Conservation (phyloP, 2,113 vertebrate genomes). For the Pipra filicauda region DNA sequence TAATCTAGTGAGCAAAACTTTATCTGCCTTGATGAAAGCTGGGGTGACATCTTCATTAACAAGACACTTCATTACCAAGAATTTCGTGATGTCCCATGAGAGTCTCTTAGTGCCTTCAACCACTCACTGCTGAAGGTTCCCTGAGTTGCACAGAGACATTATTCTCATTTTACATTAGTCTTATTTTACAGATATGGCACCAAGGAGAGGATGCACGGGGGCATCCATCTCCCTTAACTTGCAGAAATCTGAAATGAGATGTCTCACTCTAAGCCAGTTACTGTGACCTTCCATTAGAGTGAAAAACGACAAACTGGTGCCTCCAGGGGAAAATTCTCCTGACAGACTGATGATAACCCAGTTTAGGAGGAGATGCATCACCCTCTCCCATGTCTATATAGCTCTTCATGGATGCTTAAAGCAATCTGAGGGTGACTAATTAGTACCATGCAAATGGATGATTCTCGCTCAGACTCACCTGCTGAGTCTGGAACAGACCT, state of each 20-base stretch:
- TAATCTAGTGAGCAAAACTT: neutral
- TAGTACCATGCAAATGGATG: neutral
- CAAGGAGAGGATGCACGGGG: neutral
- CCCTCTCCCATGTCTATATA: neutral
- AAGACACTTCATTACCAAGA: neutral
- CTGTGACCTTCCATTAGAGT: neutral
- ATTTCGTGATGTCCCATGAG: neutral
- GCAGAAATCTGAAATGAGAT: neutral
- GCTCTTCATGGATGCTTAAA: neutral
- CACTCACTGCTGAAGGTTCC: neutral
- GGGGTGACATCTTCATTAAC: neutral
- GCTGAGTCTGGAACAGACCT: neutral
- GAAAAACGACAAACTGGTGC: neutral
- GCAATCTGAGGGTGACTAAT: neutral
- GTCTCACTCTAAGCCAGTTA: neutral
- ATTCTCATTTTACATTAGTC: neutral
- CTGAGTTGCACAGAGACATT: neutral
- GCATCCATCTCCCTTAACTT: neutral
- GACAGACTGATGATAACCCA: neutral
- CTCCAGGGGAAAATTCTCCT: neutral
- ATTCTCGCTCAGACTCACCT: neutral
- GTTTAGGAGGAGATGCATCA: neutral
- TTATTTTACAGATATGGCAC: neutral
- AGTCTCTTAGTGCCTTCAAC: neutral
- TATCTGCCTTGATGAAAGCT: neutral